These are phyloP conservation scores for Leptinotarsa juncta DNA, from an alignment of 2,888 invertebrate species.

Conservation along the genomic window DNA sequence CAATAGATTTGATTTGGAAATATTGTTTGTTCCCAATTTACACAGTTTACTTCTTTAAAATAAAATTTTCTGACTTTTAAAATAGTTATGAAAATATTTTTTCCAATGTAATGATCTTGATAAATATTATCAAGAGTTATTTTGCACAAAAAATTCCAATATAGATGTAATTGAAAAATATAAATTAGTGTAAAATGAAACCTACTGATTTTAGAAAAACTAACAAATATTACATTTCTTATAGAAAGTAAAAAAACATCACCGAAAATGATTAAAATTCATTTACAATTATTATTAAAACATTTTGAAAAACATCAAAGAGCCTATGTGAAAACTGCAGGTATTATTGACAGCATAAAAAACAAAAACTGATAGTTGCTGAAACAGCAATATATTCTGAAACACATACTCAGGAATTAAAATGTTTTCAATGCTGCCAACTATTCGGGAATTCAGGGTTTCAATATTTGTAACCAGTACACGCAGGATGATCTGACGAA, in stretches of 20 bases:
- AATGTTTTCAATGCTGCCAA: constrained; percentile 4
- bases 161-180: no score
- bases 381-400: neutral
- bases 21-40: no score
- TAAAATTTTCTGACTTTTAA: neutral
- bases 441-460: neutral
- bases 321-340: neutral
- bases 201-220: neutral
- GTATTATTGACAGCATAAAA: neutral
- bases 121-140: no score
- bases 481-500: constrained; percentile 6
- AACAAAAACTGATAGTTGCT: neutral
- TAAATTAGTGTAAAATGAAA: no score
- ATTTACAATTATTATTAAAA: neutral
- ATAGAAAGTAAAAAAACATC: no score
- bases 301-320: neutral
- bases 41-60: no score
- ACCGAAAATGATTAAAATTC: neutral
- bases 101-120: no score
- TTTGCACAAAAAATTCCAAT: no score
- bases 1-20: neutral
- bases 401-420: neutral
- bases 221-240: neutral
- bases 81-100: neutral
- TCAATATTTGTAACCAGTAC: neutral